Base-by-base conservation (phyloP, 2,113 vertebrate genomes). In the Cnemophilus loriae region DNA sequence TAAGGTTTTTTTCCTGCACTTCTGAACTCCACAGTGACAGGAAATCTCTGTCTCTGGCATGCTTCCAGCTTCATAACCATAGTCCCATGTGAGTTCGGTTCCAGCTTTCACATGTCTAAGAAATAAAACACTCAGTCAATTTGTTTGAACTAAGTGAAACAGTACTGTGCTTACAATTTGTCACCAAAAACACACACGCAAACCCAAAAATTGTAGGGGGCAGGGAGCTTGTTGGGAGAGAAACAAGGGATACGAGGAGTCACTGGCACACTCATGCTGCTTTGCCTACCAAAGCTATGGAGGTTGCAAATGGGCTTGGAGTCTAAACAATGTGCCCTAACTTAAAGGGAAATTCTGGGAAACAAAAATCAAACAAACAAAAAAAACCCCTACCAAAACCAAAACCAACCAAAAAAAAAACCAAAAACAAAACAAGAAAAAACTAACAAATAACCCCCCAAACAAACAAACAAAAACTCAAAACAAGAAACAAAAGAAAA, bases 11-110 rank as follows among this genome's bases (percentile, higher is more conserved):
- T 98, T 98, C n/a, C 90, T 98, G 93, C 99, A 99, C 42, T 92
- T 97, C 53, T 97, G 95, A 84, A 97, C 93, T 30, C 98, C 98
- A 67, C 99, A 99, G 5, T 98, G 96, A 94, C 99, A 99, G 37
- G 97, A 79, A 89, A 98, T 98, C 94, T 98, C 98, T 41, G 96
- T 98, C 49, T 97, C 97, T 46, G 98, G 97, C 47, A 96, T 33
- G 73, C 97, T 98, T 56, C 97, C 97, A 46, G 95, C 82, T 93
- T 98, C 86, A 50, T 98, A 98, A 47, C 96, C 98, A 94, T 99
- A 99, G 93, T 99, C 98, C 99, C 99, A 99, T 0, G 99, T 99
- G 88, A 99, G 98, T 96, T 99, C 99, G 0, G 99, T 98, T 92
- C 99, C 99, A 47, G 99, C 98, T 97, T 97, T 98, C 93, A 99